A percentile compares a stretch with the other conserved stretches of the same genome.
Evolutionary conservation across 2,888 invertebrate genomes (phyloP).

Genomic region (Diaprepes abbreviatus): DNA sequence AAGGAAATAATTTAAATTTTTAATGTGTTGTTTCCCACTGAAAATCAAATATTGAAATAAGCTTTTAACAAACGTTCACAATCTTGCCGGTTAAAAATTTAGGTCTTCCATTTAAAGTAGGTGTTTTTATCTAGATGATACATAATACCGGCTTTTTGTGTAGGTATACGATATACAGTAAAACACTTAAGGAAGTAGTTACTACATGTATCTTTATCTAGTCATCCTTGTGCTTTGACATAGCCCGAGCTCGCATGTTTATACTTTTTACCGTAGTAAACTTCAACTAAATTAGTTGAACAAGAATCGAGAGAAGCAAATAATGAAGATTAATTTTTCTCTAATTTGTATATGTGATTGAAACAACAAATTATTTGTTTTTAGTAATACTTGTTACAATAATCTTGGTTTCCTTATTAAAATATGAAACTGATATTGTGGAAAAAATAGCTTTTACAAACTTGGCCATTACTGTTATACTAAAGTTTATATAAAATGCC

Average conservation of each 20-base stretch:
- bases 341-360: too few relatives aligned
- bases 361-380: too few relatives aligned
- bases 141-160: constrained; percentile 37
- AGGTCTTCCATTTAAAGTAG: constrained; percentile 43
- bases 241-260: constrained; percentile 3
- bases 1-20: neutral
- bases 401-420: too few relatives aligned
- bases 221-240: neutral
- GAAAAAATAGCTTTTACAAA: too few relatives aligned
- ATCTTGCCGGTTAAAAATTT: constrained; percentile 30
- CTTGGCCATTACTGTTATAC: too few relatives aligned
- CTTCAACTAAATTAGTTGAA: too few relatives aligned
- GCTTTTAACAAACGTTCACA: constrained; percentile 34
- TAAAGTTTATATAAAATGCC: too few relatives aligned
- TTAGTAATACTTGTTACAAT: too few relatives aligned
- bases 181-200: constrained; percentile 39
- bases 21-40: neutral
- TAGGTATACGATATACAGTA: constrained; percentile 35
- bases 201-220: constrained; percentile 15
- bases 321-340: too few relatives aligned
- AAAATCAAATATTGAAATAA: constrained; percentile 1
- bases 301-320: too few relatives aligned
- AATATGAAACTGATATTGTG: too few relatives aligned
- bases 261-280: too few relatives aligned
- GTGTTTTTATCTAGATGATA: constrained; percentile 43